A percentile compares a stretch with the other conserved stretches of the same genome.
These are phyloP conservation scores for Rhagium mordax DNA, from an alignment of 2,888 invertebrate genomes.

Conservation along the genomic window DNA sequence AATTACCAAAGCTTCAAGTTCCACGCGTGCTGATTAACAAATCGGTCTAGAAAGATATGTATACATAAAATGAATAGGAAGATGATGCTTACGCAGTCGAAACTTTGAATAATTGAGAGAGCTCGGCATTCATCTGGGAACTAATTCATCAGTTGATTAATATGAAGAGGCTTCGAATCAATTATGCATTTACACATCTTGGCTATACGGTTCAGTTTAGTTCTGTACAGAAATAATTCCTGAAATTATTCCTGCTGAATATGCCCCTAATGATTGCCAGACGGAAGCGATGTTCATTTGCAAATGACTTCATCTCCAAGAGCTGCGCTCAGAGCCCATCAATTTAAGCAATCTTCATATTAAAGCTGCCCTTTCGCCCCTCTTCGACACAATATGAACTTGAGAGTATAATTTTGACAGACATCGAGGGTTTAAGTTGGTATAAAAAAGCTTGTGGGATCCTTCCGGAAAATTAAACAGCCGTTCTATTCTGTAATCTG, in stretches of 20 bases:
- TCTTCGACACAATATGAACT: slow-evolving; percentile 64
- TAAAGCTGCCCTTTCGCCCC: slow-evolving; percentile 64
- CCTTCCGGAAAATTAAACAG: slow-evolving; percentile 65
- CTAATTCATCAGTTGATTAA: slow-evolving; percentile 66
- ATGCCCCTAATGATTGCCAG: slow-evolving; percentile 69
- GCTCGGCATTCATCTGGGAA: slow-evolving; percentile 53
- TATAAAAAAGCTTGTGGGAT: slow-evolving; percentile 59
- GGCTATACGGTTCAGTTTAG: slow-evolving; percentile 34
- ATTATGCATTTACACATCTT: slow-evolving; percentile 65
- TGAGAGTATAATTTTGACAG: slow-evolving; percentile 67
- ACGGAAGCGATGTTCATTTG: slow-evolving; percentile 69
- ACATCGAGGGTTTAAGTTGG: slow-evolving; percentile 59
- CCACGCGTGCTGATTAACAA: neutral
- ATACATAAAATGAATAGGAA: slow-evolving; percentile 6
- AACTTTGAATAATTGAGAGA: slow-evolving; percentile 59
- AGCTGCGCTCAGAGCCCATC: slow-evolving; percentile 61
- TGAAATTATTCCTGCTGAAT: slow-evolving; percentile 69
- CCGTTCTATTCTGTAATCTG: slow-evolving; percentile 59
- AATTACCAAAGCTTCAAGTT: neutral
- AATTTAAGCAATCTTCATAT: slow-evolving; percentile 70
- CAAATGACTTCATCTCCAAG: slow-evolving; percentile 69
- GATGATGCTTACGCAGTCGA: slow-evolving; percentile 42
- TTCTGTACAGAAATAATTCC: slow-evolving; percentile 64
- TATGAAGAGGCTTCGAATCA: slow-evolving; percentile 64
- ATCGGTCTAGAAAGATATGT: neutral